Evolutionary conservation across 2,113 vertebrate species (phyloP).

Genomic region (Phainopepla nitens): DNA sequence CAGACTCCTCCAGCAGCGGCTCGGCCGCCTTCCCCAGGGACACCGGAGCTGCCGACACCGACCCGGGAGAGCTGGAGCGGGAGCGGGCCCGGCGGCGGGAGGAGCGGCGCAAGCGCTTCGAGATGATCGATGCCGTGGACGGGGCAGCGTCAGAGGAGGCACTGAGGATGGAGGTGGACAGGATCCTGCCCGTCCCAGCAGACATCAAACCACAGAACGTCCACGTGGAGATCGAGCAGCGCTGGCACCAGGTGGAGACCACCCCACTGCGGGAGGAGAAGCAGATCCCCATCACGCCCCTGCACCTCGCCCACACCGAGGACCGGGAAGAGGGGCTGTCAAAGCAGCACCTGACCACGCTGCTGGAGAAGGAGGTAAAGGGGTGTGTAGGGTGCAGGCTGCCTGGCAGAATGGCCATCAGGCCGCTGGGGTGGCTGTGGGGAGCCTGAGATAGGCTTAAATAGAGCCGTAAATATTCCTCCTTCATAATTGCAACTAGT

Average conservation of each 20-base stretch:
- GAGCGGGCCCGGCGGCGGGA: slow-evolving; percentile 75
- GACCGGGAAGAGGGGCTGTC: slow-evolving; percentile 70
- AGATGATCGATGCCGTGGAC: slow-evolving; percentile 63
- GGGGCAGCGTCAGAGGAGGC: slow-evolving; percentile 66
- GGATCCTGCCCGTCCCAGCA: slow-evolving; percentile 37
- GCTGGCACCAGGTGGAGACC: slow-evolving; percentile 96
- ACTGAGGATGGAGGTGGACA: slow-evolving; percentile 85
- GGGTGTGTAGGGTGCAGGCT: not conserved
- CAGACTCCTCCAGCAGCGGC: slow-evolving; percentile 58
- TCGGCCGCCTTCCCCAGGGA: slow-evolving; percentile 62
- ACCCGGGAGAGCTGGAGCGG: slow-evolving; percentile 71
- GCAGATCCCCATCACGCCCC: slow-evolving; percentile 87
- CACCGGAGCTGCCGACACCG: not conserved
- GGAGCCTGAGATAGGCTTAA: not conserved
- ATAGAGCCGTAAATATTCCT: not conserved
- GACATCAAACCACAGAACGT: slow-evolving; percentile 74
- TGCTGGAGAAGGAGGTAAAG: slow-evolving; percentile 92
- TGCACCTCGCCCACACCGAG: slow-evolving; percentile 61
- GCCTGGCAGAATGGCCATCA: not conserved
- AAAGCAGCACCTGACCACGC: slow-evolving; percentile 79
- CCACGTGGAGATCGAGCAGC: slow-evolving; percentile 91
- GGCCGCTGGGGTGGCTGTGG: not conserved
- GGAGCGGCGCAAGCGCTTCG: slow-evolving; percentile 77
- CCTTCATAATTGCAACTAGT: fast-evolving
- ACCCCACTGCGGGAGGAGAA: slow-evolving; percentile 92